Base-by-base conservation (phyloP, 2,797 vertebrate genomes). In the Lindbergichthys nudifrons region DNA sequence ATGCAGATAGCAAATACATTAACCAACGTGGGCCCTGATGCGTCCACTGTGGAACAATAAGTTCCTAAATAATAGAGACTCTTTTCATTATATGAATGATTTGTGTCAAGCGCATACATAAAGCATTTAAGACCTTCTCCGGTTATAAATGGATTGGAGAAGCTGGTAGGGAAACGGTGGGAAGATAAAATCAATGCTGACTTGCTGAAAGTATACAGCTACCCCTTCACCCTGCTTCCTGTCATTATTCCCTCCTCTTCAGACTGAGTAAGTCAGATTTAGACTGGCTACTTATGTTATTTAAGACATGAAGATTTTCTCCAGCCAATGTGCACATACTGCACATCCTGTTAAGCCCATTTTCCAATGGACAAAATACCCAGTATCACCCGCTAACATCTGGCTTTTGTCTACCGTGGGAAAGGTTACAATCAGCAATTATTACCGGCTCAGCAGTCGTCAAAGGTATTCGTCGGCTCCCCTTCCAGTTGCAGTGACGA, bases 161-260 rank as follows among this genome's bases (percentile, higher is more conserved):
- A 81, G 79, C 71, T 72, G 79, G 66, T 83, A 83, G 87, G 83
- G 85, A 86, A 85, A 89, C 56, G n/a, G 60, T 62, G 70, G 70
- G 75, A 69, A 84, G 89, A 91, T 90, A 79, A 89, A 84, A 92
- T 92, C 89, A 83, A 14, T 89, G 89, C 90, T 90, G 91, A 92
- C 77, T 78, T 10, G 84, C 65, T 78, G 68, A 76, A 91, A 82
- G 45, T 58, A 56, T 65, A n/a, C 46, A 75, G 32, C 73, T 77
- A 18, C 32, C n/a, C 26, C 61, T 45, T 77, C 54, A 66, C 42
- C 10, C 53, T 73, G 52, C 72, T 54, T 59, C 62, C 66, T 73
- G 68, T 62, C 52, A 73, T 77, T 54, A 48, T 85, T 77, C 68
- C 54, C 46, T 52, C 48, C 61, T 66, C 54, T 26, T 73, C 50